Percentiles rank a stretch among this genome's conserved stretches.
Conservation (phyloP, 2,797 vertebrate species). For the Hypotaenidia okinawae region DNA sequence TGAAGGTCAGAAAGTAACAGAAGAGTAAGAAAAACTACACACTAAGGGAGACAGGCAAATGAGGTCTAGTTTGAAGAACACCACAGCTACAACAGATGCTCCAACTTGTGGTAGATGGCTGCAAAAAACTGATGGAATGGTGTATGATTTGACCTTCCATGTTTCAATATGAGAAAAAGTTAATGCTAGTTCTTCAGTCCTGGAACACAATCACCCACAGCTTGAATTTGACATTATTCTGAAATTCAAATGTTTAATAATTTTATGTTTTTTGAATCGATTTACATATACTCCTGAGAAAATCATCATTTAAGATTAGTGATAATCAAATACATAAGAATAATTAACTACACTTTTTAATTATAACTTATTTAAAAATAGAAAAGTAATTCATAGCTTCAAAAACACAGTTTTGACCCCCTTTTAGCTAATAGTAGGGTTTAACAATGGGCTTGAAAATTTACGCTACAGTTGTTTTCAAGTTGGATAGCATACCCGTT, state of each 20-base stretch:
- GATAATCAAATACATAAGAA: neutral
- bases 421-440: neutral
- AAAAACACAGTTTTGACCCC: slow-evolving; percentile 34
- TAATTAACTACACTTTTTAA: neutral
- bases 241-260: slow-evolving; percentile 1
- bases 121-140: neutral
- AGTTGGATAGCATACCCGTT: neutral
- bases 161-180: neutral
- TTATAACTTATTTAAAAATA: slow-evolving; percentile 21
- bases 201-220: neutral
- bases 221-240: neutral
- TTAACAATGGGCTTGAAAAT: neutral
- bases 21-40: neutral
- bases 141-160: neutral
- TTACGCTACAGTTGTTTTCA: neutral
- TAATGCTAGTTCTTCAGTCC: neutral
- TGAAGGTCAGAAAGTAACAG: neutral
- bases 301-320: neutral
- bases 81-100: neutral
- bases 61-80: neutral
- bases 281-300: neutral
- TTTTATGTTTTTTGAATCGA: neutral
- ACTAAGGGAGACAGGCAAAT: neutral
- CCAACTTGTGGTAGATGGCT: neutral
- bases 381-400: neutral